These are phyloP conservation scores for Zeugodacus cucurbitae DNA, from an alignment of 1,140 invertebrate species.

Conservation along the genomic window DNA sequence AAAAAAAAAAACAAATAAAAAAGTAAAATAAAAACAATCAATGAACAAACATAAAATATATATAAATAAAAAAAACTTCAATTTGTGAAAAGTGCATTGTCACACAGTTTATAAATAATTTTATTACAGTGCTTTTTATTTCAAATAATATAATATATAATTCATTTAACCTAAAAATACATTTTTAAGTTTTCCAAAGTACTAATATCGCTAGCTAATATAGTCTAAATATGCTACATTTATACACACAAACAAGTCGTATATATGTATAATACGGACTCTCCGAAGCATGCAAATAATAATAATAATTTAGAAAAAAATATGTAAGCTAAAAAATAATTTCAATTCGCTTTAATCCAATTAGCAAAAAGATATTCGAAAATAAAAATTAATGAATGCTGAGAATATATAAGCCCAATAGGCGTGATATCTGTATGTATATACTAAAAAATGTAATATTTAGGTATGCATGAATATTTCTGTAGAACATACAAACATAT, in stretches of 20 bases:
- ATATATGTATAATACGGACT: background rate
- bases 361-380: background rate
- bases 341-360: background rate
- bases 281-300: background rate
- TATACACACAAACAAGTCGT: background rate
- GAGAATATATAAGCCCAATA: background rate
- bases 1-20: too few relatives aligned
- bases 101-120: background rate
- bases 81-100: background rate
- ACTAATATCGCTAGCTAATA: background rate
- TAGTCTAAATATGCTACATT: background rate
- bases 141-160: background rate
- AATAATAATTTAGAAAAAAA: background rate
- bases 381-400: background rate
- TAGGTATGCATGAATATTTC: background rate
- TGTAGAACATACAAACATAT: too few relatives aligned
- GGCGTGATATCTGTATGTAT: background rate
- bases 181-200: background rate
- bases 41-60: background rate
- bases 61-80: background rate
- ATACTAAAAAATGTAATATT: background rate
- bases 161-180: constrained; percentile 5
- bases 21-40: too few relatives aligned
- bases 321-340: background rate
- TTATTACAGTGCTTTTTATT: background rate